Evolutionary conservation across 2,888 invertebrate genomes (phyloP), one percentile per base, ranked within the genome.

Genomic region (Conomelus anceps): DNA sequence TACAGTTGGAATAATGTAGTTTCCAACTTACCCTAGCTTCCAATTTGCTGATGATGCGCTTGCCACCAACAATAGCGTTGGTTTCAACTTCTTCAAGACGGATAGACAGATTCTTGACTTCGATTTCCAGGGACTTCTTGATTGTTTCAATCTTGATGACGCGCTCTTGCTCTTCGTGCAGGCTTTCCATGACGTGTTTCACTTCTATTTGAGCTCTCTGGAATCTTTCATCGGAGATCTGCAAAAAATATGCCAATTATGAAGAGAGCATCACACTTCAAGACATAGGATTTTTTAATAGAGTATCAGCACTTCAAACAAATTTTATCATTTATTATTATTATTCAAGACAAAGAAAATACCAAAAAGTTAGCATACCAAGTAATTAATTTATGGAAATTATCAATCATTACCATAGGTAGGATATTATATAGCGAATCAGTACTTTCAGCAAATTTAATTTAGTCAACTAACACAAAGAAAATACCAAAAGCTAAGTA

Each of bases 101-200:
- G 92, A 98, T 95, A 92, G 97, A 97, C 93, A 98, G 94, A 94
- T 98, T 98, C 96, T 98, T 98, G 92, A 98, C 98, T 95, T 99
- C 99, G 93, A 98, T 98, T 94, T 99, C 99, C 93, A 99, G 96
- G 91, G 98, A 98, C 95, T 99, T 99, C 96, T 98, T 98, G 95
- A 99, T 97, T 92, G 98, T 96, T 94, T 99, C 99, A 94, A 99
- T 98, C 95, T 98, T 99, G 93, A 98, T 97, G 92, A 98, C 97
- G 93, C 98, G 98, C 93, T 99, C 99, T 94, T 98, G 98, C 94
- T 99, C 99, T 93, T 98, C 98, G 93, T 98, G 98, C 93, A 98
- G 95, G 92, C 97, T 96, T 94, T 99, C 98, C 89, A 98, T 97
- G 92, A 98, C 98, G 94, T 98, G 98, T 94, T 98, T 98, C 93